These are phyloP conservation scores for Gila orcuttii DNA, from an alignment of 2,113 vertebrate genomes.

Conservation along the genomic window DNA sequence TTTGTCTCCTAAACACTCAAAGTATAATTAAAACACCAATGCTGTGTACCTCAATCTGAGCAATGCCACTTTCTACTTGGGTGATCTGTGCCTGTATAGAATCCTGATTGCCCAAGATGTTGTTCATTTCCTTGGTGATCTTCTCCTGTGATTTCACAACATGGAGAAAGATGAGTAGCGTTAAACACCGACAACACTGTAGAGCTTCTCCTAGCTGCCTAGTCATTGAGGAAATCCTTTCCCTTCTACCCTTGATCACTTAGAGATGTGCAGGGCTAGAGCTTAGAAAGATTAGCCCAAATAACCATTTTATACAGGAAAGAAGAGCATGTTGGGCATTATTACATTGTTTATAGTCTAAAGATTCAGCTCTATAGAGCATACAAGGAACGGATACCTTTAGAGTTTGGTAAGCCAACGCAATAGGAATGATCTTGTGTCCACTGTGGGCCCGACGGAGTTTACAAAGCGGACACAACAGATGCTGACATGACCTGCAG, in stretches of 20 bases:
- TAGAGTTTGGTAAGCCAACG: constrained; percentile 91
- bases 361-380: neutral
- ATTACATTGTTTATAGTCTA: neutral
- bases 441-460: constrained; percentile 87
- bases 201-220: neutral
- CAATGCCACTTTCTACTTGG: constrained; percentile 87
- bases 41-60: constrained; percentile 87
- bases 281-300: neutral
- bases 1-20: neutral
- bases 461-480: constrained; percentile 91
- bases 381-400: constrained; percentile 75
- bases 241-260: neutral
- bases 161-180: constrained; percentile 23
- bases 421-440: constrained; percentile 91
- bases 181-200: neutral
- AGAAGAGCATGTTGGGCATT: neutral
- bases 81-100: constrained; percentile 89
- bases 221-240: neutral
- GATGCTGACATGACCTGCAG: constrained; percentile 89
- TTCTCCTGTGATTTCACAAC: constrained; percentile 82
- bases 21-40: neutral
- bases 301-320: constrained; percentile 21
- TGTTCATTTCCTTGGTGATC: constrained; percentile 88
- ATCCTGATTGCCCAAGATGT: constrained; percentile 92
- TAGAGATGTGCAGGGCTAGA: neutral